Evolutionary conservation across 2,888 invertebrate species (phyloP).

Genomic region (Isotomurus palustris): DNA sequence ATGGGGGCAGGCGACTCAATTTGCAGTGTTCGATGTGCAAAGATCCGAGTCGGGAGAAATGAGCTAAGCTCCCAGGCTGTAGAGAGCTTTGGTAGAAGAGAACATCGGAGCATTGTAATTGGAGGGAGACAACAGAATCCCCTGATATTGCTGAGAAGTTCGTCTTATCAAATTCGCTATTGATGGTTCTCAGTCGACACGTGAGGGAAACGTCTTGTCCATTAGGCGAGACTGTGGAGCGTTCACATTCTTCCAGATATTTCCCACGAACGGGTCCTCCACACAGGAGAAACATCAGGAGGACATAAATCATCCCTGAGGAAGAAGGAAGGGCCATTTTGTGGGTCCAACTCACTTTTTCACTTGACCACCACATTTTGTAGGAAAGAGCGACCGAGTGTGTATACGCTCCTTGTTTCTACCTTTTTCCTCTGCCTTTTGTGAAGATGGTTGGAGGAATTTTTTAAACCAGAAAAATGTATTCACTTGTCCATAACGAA

Average conservation of each 20-base stretch:
- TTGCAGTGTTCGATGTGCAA: slow-evolving; percentile 81
- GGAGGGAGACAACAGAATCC: slow-evolving; percentile 72
- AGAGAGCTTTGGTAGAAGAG: slow-evolving; percentile 74
- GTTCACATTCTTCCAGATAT: slow-evolving; percentile 39
- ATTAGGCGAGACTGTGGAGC: slow-evolving; percentile 19
- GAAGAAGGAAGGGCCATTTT: slow-evolving; percentile 23
- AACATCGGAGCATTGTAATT: slow-evolving; percentile 73
- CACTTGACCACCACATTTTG: slow-evolving; percentile 12
- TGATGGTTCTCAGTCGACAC: slow-evolving; percentile 75
- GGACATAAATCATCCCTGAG: slow-evolving; percentile 38
- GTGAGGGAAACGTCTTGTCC: slow-evolving; percentile 65
- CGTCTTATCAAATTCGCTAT: slow-evolving; percentile 81
- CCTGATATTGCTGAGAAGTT: slow-evolving; percentile 60
- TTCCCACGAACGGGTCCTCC: slow-evolving; percentile 26
- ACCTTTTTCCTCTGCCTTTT: not conserved
- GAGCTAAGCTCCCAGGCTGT: slow-evolving; percentile 64
- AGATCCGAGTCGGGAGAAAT: slow-evolving; percentile 72
- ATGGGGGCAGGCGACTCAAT: slow-evolving; percentile 73
- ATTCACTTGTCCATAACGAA: slow-evolving; percentile 5
- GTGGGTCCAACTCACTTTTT: slow-evolving; percentile 9
- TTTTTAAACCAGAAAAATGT: not conserved
- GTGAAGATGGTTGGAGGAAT: not conserved
- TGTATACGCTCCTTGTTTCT: not conserved
- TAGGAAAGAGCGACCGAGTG: not conserved
- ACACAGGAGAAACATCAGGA: slow-evolving; percentile 3